phyloP scores from a whole-genome alignment of 1,140 invertebrate genomes.

The Monochamus saltuarius region DNA sequence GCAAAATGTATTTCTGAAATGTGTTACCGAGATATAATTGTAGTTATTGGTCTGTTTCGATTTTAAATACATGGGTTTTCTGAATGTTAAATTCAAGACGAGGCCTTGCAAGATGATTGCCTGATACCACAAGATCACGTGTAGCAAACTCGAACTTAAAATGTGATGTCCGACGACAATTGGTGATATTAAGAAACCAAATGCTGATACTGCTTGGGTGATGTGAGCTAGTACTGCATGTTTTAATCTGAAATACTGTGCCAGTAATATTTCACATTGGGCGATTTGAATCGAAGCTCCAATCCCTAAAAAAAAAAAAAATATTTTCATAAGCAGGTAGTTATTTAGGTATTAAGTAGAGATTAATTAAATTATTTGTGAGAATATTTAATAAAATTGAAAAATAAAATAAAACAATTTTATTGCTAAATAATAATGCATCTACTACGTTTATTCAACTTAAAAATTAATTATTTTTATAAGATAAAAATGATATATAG shows the following conservation, averaged over 20 bases:
- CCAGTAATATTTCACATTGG: conserved; percentile 46
- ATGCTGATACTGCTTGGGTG: conserved; percentile 27
- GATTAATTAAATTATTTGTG: too few relatives aligned
- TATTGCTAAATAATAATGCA: too few relatives aligned
- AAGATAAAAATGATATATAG: too few relatives aligned
- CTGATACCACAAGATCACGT: conserved; percentile 47
- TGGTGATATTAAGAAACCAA: conserved; percentile 42
- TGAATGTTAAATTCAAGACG: conserved; percentile 37
- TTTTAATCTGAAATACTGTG: conserved; percentile 46
- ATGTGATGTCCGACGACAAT: conserved; percentile 38
- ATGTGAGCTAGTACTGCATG: conserved; percentile 35
- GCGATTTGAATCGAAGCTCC: conserved; percentile 42
- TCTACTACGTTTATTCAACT: too few relatives aligned
- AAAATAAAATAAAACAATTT: too few relatives aligned
- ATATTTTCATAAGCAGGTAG: too few relatives aligned
- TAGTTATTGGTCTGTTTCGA: conserved; percentile 29
- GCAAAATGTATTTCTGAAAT: neutral
- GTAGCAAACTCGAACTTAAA: conserved; percentile 31
- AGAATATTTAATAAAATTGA: too few relatives aligned
- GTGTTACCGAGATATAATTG: conserved; percentile 39
- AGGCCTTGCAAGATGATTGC: conserved; percentile 44
- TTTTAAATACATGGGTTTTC: conserved; percentile 47
- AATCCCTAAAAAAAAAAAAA: conserved; percentile 40
- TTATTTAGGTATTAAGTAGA: too few relatives aligned
- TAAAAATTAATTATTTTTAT: too few relatives aligned